These are phyloP conservation scores for Hydrocynus forskahlii DNA, from an alignment of 2,797 vertebrate species.

Conservation along the genomic window DNA sequence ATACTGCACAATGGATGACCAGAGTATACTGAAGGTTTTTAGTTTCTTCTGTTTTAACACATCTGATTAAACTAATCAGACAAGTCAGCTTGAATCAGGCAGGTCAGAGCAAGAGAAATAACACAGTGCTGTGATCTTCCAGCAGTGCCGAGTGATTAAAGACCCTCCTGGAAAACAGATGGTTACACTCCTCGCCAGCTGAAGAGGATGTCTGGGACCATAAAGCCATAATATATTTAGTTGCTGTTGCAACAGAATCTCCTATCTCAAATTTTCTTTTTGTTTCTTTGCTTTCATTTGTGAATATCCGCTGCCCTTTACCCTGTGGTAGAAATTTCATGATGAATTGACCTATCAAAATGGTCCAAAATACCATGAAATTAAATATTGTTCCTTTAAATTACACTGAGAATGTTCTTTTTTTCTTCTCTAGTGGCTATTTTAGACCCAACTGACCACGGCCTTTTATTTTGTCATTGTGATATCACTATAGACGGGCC, in stretches of 20 bases:
- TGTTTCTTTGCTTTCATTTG: too few species aligned
- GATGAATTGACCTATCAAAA: too few species aligned
- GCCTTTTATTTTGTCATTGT: not conserved
- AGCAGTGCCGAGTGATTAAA: not conserved
- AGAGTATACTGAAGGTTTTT: not conserved
- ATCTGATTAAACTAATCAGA: not conserved
- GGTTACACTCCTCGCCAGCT: not conserved
- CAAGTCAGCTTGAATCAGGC: conserved; percentile 9
- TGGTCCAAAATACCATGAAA: too few species aligned
- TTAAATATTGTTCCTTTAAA: too few species aligned
- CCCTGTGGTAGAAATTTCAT: too few species aligned
- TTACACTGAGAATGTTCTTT: not conserved
- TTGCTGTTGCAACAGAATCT: not conserved
- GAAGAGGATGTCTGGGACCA: not conserved
- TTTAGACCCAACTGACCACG: conserved; percentile 15
- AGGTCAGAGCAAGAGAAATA: not conserved
- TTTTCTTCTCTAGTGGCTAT: not conserved
- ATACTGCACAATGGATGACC: not conserved
- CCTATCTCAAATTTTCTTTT: too few species aligned
- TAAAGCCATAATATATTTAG: not conserved
- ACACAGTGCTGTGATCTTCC: not conserved
- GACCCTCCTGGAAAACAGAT: not conserved
- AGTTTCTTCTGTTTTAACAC: not conserved
- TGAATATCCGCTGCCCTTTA: too few species aligned
- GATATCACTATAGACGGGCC: not conserved